Conservation (phyloP, 2,797 vertebrate genomes). For the Neoniphon sammara region DNA sequence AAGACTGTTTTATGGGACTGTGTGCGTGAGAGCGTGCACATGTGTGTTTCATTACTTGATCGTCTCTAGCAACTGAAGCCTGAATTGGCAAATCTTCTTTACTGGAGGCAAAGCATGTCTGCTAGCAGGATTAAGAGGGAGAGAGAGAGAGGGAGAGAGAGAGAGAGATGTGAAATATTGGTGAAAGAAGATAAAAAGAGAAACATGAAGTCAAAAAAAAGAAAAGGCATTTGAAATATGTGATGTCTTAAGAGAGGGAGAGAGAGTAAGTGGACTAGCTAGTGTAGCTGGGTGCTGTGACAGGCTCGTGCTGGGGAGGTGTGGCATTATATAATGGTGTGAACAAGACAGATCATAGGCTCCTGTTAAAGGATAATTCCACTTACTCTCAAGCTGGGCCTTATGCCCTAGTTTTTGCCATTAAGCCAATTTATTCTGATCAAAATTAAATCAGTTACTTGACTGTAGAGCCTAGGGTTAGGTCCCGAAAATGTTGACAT, state of each 20-base stretch:
- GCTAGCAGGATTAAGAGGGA: constrained; percentile 81
- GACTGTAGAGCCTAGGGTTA: not conserved
- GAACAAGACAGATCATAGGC: constrained; percentile 10
- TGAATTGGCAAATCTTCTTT: constrained; percentile 88
- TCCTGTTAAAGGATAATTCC: not conserved
- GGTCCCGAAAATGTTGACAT: no score
- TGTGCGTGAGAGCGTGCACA: constrained; percentile 82
- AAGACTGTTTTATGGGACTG: constrained; percentile 59
- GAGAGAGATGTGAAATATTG: not conserved
- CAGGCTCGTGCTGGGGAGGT: constrained; percentile 36
- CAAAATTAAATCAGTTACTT: constrained; percentile 12
- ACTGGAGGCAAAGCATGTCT: constrained; percentile 85
- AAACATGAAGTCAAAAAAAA: constrained; percentile 16
- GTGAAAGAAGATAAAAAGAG: constrained; percentile 34
- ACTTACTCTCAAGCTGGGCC: not conserved
- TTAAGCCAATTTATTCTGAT: constrained; percentile 1
- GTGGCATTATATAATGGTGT: constrained; percentile 48
- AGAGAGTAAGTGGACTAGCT: constrained; percentile 2
- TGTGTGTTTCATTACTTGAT: constrained; percentile 88
- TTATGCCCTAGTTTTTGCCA: constrained; percentile 3
- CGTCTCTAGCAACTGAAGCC: constrained; percentile 85
- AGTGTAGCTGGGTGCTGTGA: constrained; percentile 18
- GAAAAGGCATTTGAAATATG: constrained; percentile 52
- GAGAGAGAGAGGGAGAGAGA: constrained; percentile 20
- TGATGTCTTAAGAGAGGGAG: constrained; percentile 30